Percentiles rank a stretch among this genome's conserved stretches.
Evolutionary conservation across 2,888 invertebrate species (phyloP).

Genomic region (Hymenopus coronatus): DNA sequence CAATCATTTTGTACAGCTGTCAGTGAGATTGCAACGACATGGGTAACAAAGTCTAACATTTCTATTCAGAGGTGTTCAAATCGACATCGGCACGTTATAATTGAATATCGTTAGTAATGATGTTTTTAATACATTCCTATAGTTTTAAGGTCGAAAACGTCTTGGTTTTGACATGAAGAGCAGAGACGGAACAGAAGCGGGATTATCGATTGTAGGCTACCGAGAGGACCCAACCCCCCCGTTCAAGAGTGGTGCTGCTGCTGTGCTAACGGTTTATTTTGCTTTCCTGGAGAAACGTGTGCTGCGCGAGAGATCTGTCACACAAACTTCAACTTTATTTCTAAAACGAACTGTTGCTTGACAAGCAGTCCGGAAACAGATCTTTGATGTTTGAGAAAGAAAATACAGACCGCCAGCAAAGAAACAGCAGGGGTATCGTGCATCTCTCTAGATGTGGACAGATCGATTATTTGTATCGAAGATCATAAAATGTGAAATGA

Average conservation of each 20-base stretch:
- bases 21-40: too few relatives aligned
- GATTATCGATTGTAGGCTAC: not conserved
- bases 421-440: not conserved
- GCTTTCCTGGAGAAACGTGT: not conserved
- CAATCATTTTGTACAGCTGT: too few relatives aligned
- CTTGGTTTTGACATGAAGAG: not conserved
- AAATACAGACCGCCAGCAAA: not conserved
- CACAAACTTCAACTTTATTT: not conserved
- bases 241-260: not conserved
- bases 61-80: too few relatives aligned
- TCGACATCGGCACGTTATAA: too few relatives aligned
- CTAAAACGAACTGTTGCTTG: not conserved
- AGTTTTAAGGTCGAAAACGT: not conserved
- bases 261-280: not conserved
- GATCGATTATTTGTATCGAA: too few relatives aligned
- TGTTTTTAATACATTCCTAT: not conserved
- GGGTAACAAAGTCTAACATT: too few relatives aligned
- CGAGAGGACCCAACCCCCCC: not conserved
- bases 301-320: not conserved
- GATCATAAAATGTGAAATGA: too few relatives aligned
- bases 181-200: not conserved
- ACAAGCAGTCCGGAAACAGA: not conserved
- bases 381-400: not conserved
- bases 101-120: too few relatives aligned
- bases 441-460: too few relatives aligned